A percentile compares a stretch with the other conserved stretches of the same genome.
Evolutionary conservation across 2,888 invertebrate species (phyloP).

Genomic region (Polydrusus pterygomalis): DNA sequence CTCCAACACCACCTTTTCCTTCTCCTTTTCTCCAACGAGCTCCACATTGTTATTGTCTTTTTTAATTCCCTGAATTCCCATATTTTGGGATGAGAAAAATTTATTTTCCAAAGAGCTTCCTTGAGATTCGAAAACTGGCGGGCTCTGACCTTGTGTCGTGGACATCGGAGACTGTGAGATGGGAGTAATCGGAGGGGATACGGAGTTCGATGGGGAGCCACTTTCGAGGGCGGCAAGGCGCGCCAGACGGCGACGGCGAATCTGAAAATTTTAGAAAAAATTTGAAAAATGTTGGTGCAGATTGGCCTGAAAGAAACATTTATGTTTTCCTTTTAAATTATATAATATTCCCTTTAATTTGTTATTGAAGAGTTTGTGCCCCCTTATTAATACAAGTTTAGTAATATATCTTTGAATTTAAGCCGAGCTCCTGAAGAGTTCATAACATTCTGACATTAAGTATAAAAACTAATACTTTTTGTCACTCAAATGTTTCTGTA

Average conservation of each 20-base stretch:
- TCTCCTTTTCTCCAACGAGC: slow-evolving; percentile 30
- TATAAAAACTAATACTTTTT: no score
- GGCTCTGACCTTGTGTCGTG: slow-evolving; percentile 62
- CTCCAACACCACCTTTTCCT: slow-evolving; percentile 14
- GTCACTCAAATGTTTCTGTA: no score
- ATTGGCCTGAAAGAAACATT: no score
- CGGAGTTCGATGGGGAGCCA: slow-evolving; percentile 72
- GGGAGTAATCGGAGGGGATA: slow-evolving; percentile 73
- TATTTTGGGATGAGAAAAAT: slow-evolving; percentile 61
- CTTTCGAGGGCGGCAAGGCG: slow-evolving; percentile 80
- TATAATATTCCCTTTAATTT: no score
- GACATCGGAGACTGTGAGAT: slow-evolving; percentile 70
- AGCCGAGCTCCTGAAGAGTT: no score
- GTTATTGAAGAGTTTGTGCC: no score
- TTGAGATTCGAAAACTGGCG: slow-evolving; percentile 54
- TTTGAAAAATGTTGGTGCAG: no score
- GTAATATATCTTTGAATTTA: no score
- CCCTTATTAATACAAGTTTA: no score
- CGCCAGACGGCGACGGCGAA: slow-evolving; percentile 84
- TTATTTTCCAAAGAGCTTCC: slow-evolving; percentile 55
- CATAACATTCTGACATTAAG: no score
- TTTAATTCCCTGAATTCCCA: slow-evolving; percentile 59
- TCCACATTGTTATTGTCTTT: slow-evolving; percentile 33
- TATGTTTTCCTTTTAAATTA: no score
- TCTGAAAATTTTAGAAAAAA: slow-evolving; percentile 73